Base-by-base conservation (phyloP, 2,113 vertebrate species). In the Sciurus niger region DNA sequence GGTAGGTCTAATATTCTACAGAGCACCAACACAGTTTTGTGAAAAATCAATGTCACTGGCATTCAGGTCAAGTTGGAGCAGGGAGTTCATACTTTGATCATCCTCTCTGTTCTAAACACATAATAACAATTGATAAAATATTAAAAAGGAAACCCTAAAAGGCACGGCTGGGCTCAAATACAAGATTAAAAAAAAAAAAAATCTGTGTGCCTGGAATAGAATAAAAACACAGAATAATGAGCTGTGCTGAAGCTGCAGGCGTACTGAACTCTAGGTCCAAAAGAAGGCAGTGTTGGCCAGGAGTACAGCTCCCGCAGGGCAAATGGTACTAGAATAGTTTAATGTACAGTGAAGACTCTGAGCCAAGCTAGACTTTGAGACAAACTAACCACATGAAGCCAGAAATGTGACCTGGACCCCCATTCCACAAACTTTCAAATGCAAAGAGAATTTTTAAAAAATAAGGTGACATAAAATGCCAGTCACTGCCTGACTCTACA, bases 81-180 rank as follows among this genome's bases (percentile, higher is more conserved):
- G n/a, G 22, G 40, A 76, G 86, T 89, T 90, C 70, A 79, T 10
- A 16, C 93, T 97, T 96, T 96, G 85, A 97, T 97, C 74, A 93
- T 28, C 24, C 2, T 78, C 48, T 85, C 67, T 91, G n/a, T 85
- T 95, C 77, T 96, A 97, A 97, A 97, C 40, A 93, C 43, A 83
- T 55, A 95, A 90, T 94, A 86, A 97, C 79, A 67, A 86, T 74
- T 93, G 73, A 96, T 97, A 85, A 96, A 97, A 95, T 91, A 96
- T 93, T 95, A 28, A 97, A 94, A 79, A 79, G 68, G 25, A 76
- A 96, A 84, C 58, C 37, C 9, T 86, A 91, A 94, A 95, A 73
- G 22, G 32, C 20, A 79, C n/a, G 32, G 14, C n/a, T 93, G 43
- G 25, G 28, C 30, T 91, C 37, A 94, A 58, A 93, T 40, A 84